Evolutionary conservation across 23 tunicate genomes (phyloP).

Genomic region (Halocynthia aurantium): DNA sequence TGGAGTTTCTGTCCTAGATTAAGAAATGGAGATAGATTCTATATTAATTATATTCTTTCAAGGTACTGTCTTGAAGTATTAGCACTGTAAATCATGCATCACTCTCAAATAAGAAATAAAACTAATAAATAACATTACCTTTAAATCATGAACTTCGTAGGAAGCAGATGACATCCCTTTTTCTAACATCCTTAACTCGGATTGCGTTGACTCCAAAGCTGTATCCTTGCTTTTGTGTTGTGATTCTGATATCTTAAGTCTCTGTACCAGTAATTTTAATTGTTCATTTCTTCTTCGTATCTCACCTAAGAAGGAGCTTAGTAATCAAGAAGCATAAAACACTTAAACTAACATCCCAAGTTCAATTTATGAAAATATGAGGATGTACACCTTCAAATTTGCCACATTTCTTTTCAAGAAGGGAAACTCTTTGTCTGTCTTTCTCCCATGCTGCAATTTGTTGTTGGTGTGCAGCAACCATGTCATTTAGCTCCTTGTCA

Average conservation of each 20-base stretch:
- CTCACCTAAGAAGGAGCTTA: conserved; percentile 37
- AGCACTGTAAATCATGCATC: no score
- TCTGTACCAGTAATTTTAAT: conserved; percentile 52
- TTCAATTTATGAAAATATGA: background rate
- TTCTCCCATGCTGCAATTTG: conserved; percentile 81
- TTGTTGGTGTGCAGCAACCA: conserved; percentile 85
- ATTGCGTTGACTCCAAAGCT: conserved; percentile 30
- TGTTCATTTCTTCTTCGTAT: conserved; percentile 70
- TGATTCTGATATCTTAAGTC: conserved; percentile 56
- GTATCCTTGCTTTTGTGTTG: conserved; percentile 50
- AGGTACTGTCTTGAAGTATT: no score
- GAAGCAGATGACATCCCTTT: background rate
- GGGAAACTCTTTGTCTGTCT: conserved; percentile 43
- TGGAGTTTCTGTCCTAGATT: conserved; percentile 33
- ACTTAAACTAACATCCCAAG: no score
- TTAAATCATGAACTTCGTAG: conserved; percentile 14
- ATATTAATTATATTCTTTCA: no score
- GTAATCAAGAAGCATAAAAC: background rate
- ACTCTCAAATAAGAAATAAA: no score
- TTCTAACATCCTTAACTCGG: background rate
- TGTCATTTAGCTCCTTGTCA: conserved; percentile 70
- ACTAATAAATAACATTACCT: conserved; percentile 8
- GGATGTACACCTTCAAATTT: conserved; percentile 40
- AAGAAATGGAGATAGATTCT: background rate
- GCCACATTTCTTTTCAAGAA: conserved; percentile 48